These are phyloP conservation scores for Synanthedon formicaeformis DNA, from an alignment of 2,888 invertebrate species.

Conservation along the genomic window DNA sequence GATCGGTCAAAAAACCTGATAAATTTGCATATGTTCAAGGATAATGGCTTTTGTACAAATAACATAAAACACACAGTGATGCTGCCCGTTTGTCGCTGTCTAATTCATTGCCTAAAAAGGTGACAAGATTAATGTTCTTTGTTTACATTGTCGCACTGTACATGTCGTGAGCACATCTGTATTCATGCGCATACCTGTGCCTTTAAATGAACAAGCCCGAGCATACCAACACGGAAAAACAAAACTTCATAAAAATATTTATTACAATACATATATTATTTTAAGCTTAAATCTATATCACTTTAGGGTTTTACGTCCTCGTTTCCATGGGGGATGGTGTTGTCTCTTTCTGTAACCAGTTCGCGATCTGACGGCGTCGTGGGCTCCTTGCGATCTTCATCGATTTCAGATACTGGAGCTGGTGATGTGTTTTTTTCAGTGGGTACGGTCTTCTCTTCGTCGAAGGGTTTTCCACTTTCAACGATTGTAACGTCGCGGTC, in stretches of 20 bases:
- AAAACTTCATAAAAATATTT: slow-evolving; percentile 49
- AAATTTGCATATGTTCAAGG: no score
- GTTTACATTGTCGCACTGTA: slow-evolving; percentile 21
- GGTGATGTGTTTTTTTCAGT: slow-evolving; percentile 4
- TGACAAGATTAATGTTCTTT: slow-evolving; percentile 18
- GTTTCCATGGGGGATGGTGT: slow-evolving; percentile 48
- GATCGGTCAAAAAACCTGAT: no score
- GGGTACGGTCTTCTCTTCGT: slow-evolving; percentile 14
- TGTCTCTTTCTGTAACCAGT: slow-evolving; percentile 43
- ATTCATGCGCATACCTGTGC: slow-evolving; percentile 4
- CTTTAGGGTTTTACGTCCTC: slow-evolving; percentile 47
- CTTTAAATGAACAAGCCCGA: slow-evolving; percentile 16
- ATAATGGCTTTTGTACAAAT: background rate
- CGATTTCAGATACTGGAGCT: slow-evolving; percentile 11
- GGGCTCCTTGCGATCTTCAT: slow-evolving; percentile 36
- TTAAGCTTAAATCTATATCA: slow-evolving; percentile 47
- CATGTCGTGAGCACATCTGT: slow-evolving; percentile 14
- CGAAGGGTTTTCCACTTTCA: slow-evolving; percentile 34
- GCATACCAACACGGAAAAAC: slow-evolving; percentile 28
- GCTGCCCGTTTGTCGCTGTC: background rate
- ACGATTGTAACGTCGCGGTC: slow-evolving; percentile 46
- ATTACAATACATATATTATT: slow-evolving; percentile 51
- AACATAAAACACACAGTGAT: background rate
- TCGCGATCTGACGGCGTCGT: slow-evolving; percentile 39
- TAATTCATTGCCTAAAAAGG: slow-evolving; percentile 7